phyloP scores from a whole-genome alignment of 2,113 vertebrate genomes.

The Prolemur simus region DNA sequence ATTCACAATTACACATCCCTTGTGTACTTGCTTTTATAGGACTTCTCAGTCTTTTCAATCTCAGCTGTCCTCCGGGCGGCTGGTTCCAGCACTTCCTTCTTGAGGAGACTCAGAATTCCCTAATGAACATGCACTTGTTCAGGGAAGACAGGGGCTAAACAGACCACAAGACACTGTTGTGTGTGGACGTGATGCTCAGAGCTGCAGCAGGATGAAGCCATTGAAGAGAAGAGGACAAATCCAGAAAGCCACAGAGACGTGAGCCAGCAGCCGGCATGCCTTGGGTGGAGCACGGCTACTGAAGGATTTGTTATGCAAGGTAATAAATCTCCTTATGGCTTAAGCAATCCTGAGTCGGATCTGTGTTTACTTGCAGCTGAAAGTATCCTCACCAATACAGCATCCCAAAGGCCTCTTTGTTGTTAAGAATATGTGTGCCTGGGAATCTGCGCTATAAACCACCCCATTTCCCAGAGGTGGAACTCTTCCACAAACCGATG shows the following conservation, averaged over 20 bases:
- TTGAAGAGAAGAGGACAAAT: background rate
- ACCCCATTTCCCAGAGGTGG: slow-evolving; percentile 61
- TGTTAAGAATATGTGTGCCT: slow-evolving; percentile 21
- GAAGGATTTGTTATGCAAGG: background rate
- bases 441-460: slow-evolving; percentile 57
- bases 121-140: background rate
- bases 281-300: background rate
- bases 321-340: background rate
- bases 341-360: background rate
- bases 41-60: background rate
- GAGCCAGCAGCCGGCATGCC: fast-evolving
- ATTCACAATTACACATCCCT: background rate
- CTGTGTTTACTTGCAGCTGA: slow-evolving; percentile 25
- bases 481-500: slow-evolving; percentile 55
- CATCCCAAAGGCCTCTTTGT: slow-evolving; percentile 13
- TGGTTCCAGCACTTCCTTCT: background rate
- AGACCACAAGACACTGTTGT: background rate
- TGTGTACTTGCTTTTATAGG: background rate
- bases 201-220: background rate
- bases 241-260: background rate
- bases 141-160: background rate
- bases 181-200: background rate
- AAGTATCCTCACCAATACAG: background rate
- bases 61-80: background rate
- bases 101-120: background rate